Percentiles rank a stretch among this genome's conserved stretches.
Evolutionary conservation across 2,888 invertebrate genomes (phyloP).

Genomic region (Stenodera caucasica): DNA sequence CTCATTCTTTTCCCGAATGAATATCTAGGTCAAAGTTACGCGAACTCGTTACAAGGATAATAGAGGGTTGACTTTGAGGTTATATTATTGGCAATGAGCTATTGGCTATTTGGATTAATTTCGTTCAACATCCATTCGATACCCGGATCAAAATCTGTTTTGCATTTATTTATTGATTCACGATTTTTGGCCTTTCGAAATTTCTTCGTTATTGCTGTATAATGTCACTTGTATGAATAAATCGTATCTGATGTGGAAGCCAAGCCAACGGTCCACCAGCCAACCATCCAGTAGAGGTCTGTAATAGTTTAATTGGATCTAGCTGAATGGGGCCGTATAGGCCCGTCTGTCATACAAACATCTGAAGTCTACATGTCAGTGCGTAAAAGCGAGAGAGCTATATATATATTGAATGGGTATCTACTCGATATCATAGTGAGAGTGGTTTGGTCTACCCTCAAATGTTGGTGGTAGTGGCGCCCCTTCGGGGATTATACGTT

Average conservation of each 20-base stretch:
- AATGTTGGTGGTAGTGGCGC: constrained; percentile 34
- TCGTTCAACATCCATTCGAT: constrained; percentile 24
- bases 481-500: constrained; percentile 47
- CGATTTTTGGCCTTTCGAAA: no score
- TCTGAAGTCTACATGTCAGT: neutral
- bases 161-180: constrained; percentile 43
- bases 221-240: neutral
- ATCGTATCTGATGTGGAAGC: constrained; percentile 26
- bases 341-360: constrained; percentile 43
- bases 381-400: neutral
- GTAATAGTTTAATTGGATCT: constrained; percentile 46
- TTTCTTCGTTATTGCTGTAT: no score
- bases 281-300: constrained; percentile 18
- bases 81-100: constrained; percentile 50
- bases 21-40: constrained; percentile 55
- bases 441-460: constrained; percentile 32
- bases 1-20: constrained; percentile 50
- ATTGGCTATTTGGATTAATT: constrained; percentile 34
- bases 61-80: constrained; percentile 42
- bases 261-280: constrained; percentile 12
- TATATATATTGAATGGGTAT: constrained; percentile 25
- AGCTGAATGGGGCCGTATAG: constrained; percentile 45
- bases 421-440: constrained; percentile 38
- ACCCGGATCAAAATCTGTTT: constrained; percentile 30
- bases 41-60: constrained; percentile 52